These are phyloP conservation scores for Alethe castanea DNA, from an alignment of 2,113 vertebrate genomes.

Conservation along the genomic window DNA sequence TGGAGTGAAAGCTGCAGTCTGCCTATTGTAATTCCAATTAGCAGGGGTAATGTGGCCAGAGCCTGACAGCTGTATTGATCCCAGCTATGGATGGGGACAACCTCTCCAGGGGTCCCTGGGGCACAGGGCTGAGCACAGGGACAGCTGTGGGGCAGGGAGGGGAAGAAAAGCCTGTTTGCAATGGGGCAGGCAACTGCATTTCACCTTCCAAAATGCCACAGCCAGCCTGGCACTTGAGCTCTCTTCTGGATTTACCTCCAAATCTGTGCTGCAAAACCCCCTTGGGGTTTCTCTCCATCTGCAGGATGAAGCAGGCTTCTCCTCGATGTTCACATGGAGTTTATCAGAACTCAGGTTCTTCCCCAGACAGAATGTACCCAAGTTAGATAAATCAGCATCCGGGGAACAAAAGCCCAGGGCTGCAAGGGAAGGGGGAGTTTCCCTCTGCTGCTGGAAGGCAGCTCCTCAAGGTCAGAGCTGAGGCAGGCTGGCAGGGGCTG, in stretches of 20 bases:
- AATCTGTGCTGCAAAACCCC: not conserved
- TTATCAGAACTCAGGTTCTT: not conserved
- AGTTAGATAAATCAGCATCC: not conserved
- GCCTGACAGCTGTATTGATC: constrained; percentile 48
- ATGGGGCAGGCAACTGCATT: not conserved
- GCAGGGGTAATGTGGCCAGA: not conserved
- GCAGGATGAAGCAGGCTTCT: not conserved
- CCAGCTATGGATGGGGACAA: not conserved
- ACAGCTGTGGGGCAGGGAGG: not conserved
- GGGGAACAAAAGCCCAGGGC: not conserved
- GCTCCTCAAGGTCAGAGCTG: constrained; percentile 29
- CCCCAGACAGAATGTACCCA: not conserved
- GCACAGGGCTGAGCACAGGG: not conserved
- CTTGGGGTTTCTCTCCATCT: not conserved
- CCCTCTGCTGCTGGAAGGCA: not conserved
- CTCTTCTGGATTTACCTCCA: not conserved
- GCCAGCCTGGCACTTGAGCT: not conserved
- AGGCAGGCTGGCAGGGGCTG: constrained; percentile 18
- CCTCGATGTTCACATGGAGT: not conserved
- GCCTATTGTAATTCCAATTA: constrained; percentile 49
- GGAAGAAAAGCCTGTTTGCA: not conserved
- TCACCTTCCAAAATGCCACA: not conserved
- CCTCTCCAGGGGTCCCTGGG: not conserved
- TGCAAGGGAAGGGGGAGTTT: not conserved
- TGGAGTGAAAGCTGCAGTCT: constrained; percentile 36